Evolutionary conservation across 2,797 vertebrate species (phyloP).

Genomic region (Danio tinwini): DNA sequence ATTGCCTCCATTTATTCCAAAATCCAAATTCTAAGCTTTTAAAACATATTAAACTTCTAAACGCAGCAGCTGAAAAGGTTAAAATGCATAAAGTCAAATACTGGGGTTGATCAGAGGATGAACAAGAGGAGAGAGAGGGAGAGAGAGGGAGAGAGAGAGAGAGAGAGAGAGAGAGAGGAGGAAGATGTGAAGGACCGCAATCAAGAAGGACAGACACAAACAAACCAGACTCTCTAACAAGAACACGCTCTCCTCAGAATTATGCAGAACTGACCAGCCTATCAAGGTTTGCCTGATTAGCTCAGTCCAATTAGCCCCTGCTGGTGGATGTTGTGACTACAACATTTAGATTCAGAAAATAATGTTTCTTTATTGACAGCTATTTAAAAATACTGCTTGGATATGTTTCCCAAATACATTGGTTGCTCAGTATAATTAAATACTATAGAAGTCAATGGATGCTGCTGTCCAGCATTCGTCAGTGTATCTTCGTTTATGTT

Average conservation of each 20-base stretch:
- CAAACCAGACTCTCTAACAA: conserved; percentile 27
- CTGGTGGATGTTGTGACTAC: not conserved
- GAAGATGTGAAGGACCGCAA: not conserved
- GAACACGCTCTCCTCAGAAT: conserved; percentile 12
- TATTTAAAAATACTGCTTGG: too few relatives aligned
- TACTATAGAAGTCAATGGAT: not conserved
- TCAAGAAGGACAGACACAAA: conserved; percentile 34
- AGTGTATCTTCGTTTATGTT: not conserved
- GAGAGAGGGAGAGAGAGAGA: too few relatives aligned
- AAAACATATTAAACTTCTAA: not conserved
- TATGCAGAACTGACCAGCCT: not conserved
- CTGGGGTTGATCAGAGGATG: too few relatives aligned
- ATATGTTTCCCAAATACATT: too few relatives aligned
- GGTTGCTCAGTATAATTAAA: too few relatives aligned
- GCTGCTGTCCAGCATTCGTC: not conserved
- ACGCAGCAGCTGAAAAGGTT: not conserved
- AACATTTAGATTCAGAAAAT: conserved; percentile 2
- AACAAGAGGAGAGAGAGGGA: too few relatives aligned
- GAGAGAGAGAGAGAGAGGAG: not conserved
- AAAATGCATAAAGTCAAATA: not conserved
- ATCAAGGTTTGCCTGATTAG: conserved; percentile 21
- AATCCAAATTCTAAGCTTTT: not conserved
- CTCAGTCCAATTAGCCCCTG: not conserved
- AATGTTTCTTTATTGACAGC: not conserved
- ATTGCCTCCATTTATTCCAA: not conserved